Base-by-base conservation (phyloP, 1,140 invertebrate species). In the Arctopsyche grandis region DNA sequence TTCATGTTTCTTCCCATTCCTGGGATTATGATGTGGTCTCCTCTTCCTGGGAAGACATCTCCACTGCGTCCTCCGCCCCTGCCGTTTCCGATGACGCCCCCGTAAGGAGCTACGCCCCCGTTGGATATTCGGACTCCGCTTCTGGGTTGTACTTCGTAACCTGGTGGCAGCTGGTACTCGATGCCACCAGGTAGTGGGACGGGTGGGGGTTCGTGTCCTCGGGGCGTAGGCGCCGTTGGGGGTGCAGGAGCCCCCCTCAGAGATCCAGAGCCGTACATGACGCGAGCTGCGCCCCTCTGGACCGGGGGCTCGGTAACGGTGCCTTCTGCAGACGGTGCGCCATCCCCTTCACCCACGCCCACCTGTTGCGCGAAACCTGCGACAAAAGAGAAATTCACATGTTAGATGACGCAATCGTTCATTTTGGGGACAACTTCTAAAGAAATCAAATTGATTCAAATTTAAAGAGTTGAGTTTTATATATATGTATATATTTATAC, bases 191-290 rank as follows among this genome's bases (percentile, higher is more conserved):
- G 79, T 7, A 79, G 22, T 7, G 44, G 58, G 0, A 60, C 26
- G 0, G 66, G 60, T 44, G 74, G 71, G 1, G 9, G 14, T 22
- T 76, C 74, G 22, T 76, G 26, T n/a, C 19, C 19, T n/a, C 69
- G 14, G 16, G 77, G 10, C 14, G 66, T 19, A 26, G 69, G 63
- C 0, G 52, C 4, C 16, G 74, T 63, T 24, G 66, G 71, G 14
- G 58, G 19, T 24, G 44, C 63, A 19, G 77, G 5, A 60, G 80
- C 73, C 76, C 24, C 29, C 16, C 90, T 85, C 4, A 91, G 83
- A 80, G 87, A 89, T 52, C 89, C 88, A 19, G 90, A 90, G n/a
- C 90, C 90, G 79, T 86, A 90, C 86, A 91, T 90, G 84, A 90
- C 89, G 7, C 90, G 84, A 0, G 90, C 90, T 9, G 89, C 89